Percentiles rank a stretch among this genome's conserved stretches.
Evolutionary conservation across 2,888 invertebrate genomes (phyloP).

Genomic region (Sycophila texana): DNA sequence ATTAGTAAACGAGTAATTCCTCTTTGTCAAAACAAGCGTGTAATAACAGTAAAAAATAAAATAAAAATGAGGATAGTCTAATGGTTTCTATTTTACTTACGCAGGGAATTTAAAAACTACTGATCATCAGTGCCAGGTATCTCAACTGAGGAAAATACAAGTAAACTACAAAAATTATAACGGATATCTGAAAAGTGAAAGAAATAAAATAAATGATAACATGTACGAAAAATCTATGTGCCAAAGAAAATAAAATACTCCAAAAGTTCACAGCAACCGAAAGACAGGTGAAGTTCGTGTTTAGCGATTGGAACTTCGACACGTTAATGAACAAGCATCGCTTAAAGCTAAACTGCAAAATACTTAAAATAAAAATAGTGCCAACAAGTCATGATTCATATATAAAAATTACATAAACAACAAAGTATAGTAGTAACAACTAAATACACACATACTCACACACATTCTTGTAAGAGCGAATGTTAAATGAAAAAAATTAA

Average conservation of each 20-base stretch:
- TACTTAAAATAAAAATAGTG: slow-evolving; percentile 39
- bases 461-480: slow-evolving; percentile 26
- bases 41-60: slow-evolving; percentile 18
- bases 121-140: slow-evolving; percentile 67
- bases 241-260: slow-evolving; percentile 54
- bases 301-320: neutral
- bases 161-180: slow-evolving; percentile 68
- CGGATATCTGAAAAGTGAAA: slow-evolving; percentile 69
- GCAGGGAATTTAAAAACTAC: slow-evolving; percentile 64
- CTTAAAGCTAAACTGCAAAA: slow-evolving; percentile 42
- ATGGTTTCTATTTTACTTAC: slow-evolving; percentile 64
- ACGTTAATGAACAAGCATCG: slow-evolving; percentile 35
- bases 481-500: slow-evolving; percentile 34
- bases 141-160: slow-evolving; percentile 61
- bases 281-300: slow-evolving; percentile 48
- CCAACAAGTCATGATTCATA: slow-evolving; percentile 29
- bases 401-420: slow-evolving; percentile 40
- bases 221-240: slow-evolving; percentile 56
- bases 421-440: slow-evolving; percentile 32
- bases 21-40: neutral
- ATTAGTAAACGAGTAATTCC: slow-evolving; percentile 15
- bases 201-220: slow-evolving; percentile 60
- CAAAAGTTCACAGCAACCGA: slow-evolving; percentile 53
- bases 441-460: slow-evolving; percentile 40
- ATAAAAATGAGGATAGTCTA: slow-evolving; percentile 28